These are phyloP conservation scores for Palloptera scutellata DNA, from an alignment of 2,888 invertebrate species.

Conservation along the genomic window DNA sequence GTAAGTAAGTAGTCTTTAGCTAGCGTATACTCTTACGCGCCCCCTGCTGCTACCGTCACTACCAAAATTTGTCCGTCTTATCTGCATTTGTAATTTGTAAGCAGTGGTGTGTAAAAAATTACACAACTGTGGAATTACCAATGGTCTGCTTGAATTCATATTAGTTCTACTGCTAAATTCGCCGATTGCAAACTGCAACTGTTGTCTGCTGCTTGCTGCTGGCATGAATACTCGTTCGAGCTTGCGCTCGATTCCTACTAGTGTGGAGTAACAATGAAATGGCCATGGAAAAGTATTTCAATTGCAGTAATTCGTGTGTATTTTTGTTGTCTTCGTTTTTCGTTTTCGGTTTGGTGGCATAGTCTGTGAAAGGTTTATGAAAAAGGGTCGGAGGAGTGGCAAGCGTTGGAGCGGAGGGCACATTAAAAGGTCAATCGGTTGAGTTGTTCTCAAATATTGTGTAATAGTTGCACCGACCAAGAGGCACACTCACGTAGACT, in stretches of 20 bases:
- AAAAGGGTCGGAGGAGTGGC: neutral
- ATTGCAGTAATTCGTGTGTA: neutral
- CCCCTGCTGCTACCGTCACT: neutral
- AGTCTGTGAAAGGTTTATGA: too few relatives aligned
- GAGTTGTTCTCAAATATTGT: neutral
- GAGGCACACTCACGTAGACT: too few relatives aligned
- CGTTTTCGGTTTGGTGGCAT: too few relatives aligned
- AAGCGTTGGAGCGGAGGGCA: neutral
- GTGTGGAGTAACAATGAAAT: neutral
- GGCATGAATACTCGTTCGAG: neutral
- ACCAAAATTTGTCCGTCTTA: neutral
- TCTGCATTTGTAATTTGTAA: neutral
- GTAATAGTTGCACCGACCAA: too few relatives aligned
- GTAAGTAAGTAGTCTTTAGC: conserved; percentile 7
- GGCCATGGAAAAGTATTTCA: neutral
- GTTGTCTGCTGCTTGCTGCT: neutral
- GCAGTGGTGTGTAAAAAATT: too few relatives aligned
- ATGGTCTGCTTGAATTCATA: neutral
- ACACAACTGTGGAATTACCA: too few relatives aligned
- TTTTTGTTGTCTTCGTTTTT: neutral
- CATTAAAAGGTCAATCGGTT: neutral
- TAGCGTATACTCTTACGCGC: neutral
- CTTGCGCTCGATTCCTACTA: neutral
- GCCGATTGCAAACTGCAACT: neutral
- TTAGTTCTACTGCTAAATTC: neutral